Conservation (phyloP, 2,113 vertebrate genomes). For the Oncorhynchus nerka region DNA sequence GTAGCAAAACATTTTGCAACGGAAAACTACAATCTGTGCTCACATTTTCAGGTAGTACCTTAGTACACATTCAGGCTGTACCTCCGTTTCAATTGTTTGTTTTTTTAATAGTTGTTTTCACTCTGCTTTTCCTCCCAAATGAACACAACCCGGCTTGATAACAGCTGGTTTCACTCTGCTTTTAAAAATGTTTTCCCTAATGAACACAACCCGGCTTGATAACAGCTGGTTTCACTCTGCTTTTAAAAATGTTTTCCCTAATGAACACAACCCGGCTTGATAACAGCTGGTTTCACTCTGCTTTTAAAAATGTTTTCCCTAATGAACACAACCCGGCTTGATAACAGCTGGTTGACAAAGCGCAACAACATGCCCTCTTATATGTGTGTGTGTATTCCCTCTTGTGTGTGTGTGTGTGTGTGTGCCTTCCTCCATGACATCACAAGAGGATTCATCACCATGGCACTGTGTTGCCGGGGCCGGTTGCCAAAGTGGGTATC, state of each 20-base stretch:
- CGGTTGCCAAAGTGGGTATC: conserved; percentile 49
- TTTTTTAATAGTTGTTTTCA: not conserved
- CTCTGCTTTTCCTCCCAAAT: not conserved
- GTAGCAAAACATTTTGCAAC: conserved; percentile 7
- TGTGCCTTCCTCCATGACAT: conserved; percentile 43
- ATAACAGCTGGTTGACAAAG: not conserved
- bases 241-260: not conserved
- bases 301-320: not conserved
- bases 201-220: not conserved
- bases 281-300: not conserved
- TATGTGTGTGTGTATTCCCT: not conserved
- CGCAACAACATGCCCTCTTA: not conserved
- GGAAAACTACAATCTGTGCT: too few relatives aligned
- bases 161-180: not conserved
- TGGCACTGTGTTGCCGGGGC: conserved; percentile 48
- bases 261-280: not conserved
- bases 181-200: not conserved
- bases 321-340: not conserved
- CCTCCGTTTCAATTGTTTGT: too few relatives aligned
- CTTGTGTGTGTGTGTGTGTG: conserved; percentile 13
- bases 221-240: not conserved
- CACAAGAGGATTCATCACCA: conserved; percentile 59
- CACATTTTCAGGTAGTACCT: too few relatives aligned
- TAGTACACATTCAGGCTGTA: too few relatives aligned
- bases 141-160: not conserved